Evolutionary conservation across 2,113 vertebrate species (phyloP).

Genomic region (Neogale vison): DNA sequence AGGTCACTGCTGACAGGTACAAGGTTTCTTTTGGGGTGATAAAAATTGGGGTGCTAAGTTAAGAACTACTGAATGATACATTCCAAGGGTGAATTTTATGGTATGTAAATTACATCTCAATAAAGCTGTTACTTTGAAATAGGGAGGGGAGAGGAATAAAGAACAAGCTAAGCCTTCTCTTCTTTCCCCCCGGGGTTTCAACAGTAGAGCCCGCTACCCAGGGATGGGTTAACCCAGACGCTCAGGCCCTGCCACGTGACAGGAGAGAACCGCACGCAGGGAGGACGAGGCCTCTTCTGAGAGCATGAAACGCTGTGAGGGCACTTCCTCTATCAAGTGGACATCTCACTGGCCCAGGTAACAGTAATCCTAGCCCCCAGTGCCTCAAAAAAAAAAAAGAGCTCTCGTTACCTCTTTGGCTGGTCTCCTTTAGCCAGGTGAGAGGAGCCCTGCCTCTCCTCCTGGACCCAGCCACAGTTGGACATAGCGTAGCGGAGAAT

Average conservation of each 20-base stretch:
- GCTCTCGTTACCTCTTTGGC: constrained; percentile 66
- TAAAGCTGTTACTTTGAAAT: not conserved
- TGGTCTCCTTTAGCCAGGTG: constrained; percentile 51
- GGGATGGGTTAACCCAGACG: not conserved
- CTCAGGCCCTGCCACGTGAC: not conserved
- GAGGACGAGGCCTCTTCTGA: not conserved
- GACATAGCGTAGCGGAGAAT: constrained; percentile 94
- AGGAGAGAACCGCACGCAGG: not conserved
- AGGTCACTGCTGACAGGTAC: not conserved
- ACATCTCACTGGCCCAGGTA: not conserved
- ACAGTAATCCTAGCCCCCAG: not conserved
- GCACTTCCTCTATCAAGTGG: not conserved
- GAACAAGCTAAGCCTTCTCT: not conserved
- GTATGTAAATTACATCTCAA: not conserved
- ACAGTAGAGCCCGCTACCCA: not conserved
- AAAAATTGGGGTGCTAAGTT: not conserved
- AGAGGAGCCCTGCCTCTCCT: constrained; percentile 79
- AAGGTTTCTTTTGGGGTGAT: not conserved
- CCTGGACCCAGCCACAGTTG: constrained; percentile 90
- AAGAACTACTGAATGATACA: not conserved
- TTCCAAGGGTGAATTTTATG: not conserved
- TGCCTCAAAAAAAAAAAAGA: not conserved
- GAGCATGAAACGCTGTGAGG: not conserved
- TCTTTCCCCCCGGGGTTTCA: not conserved
- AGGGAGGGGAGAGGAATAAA: not conserved